phyloP scores from a whole-genome alignment of 2,888 invertebrate species.

The Halocaridina rubra region DNA sequence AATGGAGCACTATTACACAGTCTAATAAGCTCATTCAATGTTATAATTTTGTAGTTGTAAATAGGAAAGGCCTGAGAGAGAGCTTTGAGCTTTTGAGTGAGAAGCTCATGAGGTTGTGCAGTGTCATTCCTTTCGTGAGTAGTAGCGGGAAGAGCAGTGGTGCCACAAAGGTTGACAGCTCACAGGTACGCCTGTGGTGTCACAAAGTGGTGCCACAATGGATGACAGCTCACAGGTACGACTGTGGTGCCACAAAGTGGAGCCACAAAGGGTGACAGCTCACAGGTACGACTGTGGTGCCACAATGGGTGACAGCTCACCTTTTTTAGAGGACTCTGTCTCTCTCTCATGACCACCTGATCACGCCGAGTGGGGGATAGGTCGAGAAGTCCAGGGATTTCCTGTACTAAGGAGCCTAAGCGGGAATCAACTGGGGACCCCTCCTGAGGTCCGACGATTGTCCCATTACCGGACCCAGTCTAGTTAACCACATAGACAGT shows the following conservation, averaged over 20 bases:
- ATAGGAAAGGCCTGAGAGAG: background rate
- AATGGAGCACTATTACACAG: background rate
- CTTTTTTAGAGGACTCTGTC: slow-evolving; percentile 49
- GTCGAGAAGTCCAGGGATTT: slow-evolving; percentile 66
- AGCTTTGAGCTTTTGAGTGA: slow-evolving; percentile 4
- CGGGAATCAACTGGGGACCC: slow-evolving; percentile 28
- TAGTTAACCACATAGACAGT: slow-evolving; percentile 18
- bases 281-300: slow-evolving; percentile 22
- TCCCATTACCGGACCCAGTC: slow-evolving; percentile 26
- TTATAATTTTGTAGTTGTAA: slow-evolving; percentile 4
- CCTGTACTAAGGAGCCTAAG: slow-evolving; percentile 31
- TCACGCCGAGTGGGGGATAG: slow-evolving; percentile 67
- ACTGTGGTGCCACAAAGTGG: background rate
- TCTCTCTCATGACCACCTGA: slow-evolving; percentile 63
- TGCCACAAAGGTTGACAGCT: too few species aligned
- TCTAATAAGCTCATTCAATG: slow-evolving; percentile 13
- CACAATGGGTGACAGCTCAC: slow-evolving; percentile 24
- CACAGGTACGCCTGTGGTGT: slow-evolving; percentile 16
- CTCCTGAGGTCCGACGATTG: slow-evolving; percentile 21
- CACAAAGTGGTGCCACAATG: too few species aligned
- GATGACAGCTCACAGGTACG: slow-evolving; percentile 29
- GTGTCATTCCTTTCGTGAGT: slow-evolving; percentile 11
- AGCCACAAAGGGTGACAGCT: too few species aligned
- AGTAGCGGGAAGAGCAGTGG: background rate
- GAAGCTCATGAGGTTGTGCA: too few species aligned